Evolutionary conservation across 2,113 vertebrate genomes (phyloP).

Genomic region (Ictidomys tridecemlineatus): DNA sequence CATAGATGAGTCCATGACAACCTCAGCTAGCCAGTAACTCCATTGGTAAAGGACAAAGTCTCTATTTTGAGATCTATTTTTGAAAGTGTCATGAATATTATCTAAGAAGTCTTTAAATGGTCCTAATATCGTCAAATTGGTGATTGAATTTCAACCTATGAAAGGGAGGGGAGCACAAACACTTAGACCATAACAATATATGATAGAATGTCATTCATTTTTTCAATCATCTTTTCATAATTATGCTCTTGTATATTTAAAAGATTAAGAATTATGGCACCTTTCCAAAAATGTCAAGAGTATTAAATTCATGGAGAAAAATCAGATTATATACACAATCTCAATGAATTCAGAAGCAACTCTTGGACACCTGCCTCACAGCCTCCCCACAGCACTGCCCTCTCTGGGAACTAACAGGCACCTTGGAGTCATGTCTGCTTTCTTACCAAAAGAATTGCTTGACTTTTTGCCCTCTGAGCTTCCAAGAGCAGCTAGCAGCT

Average conservation of each 20-base stretch:
- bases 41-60: not conserved
- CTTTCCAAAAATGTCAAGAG: not conserved
- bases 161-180: not conserved
- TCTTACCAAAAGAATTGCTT: not conserved
- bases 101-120: not conserved
- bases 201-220: not conserved
- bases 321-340: not conserved
- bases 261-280: not conserved
- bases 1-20: not conserved
- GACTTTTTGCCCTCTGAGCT: not conserved
- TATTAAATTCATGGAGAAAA: not conserved
- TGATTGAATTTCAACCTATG: not conserved
- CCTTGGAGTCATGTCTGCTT: not conserved
- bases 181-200: not conserved
- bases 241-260: not conserved
- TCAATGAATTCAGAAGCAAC: not conserved
- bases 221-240: slow-evolving; percentile 28
- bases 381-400: not conserved
- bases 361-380: not conserved
- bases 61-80: not conserved
- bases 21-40: not conserved
- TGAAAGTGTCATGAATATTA: not conserved
- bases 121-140: not conserved
- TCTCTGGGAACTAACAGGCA: not conserved
- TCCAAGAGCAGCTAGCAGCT: not conserved